Evolutionary conservation across 2,797 vertebrate species (phyloP), one percentile per base, ranked within the genome.

Genomic region (Staurois parvus): DNA sequence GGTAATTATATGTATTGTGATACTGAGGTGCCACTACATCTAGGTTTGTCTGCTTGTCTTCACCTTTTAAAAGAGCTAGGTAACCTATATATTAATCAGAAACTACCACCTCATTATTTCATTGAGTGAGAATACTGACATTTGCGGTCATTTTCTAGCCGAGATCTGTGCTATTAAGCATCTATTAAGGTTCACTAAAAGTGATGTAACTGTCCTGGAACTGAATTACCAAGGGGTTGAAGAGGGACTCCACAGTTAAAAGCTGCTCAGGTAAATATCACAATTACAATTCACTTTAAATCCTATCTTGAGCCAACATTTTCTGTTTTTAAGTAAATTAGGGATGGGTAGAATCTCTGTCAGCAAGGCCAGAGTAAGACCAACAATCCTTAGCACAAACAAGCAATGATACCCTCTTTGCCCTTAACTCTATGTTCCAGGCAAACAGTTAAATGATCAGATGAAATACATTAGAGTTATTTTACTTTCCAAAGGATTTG

Each of bases 1-100:
- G 37, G 26, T 56, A 34, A 73, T 81, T 72, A 64, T 72, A 28
- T 7, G n/a, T 37, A 37, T 81, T 73, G 40, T 15, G 15, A 45
- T 73, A 73, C 48, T n/a, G 3, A 11, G 7, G 13, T 80, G 30
- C 28, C 19, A 72, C 34, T 72, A 72, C 26, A 2, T 66, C 26
- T 28, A 0, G 64, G n/a, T 29, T 8, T 66, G 64, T 28, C 28
- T 26, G 64, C 64, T 66, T 29, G 59, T 2, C 59, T 64, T 64
- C 7, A 64, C 24, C 59, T 6, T 64, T 1, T 64, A 64, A 64
- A 12, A 62, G 19, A 62, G 5, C 21, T 64, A 17, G 48, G 19
- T 21, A 21, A 56, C 15, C 21, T 9, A 21, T 59, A 59, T 24
- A 24, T 24, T 8, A 59, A 59, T 4, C 5, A 59, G 21, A 59